A percentile compares a stretch with the other conserved stretches of the same genome.
These are phyloP conservation scores for Papilio polytes DNA, from an alignment of 1,140 invertebrate genomes.

Conservation along the genomic window DNA sequence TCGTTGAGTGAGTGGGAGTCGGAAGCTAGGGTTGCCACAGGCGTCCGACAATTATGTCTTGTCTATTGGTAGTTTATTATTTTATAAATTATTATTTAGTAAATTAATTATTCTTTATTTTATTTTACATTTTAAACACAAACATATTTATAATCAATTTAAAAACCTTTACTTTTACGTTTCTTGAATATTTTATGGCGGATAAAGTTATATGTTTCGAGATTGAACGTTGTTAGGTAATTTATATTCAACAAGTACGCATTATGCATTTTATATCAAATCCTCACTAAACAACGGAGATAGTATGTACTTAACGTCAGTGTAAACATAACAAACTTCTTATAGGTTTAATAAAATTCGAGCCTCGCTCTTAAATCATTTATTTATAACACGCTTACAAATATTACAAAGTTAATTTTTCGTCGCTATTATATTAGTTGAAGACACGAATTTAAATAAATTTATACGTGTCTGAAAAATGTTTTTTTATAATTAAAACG, in stretches of 20 bases:
- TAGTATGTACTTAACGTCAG: background rate
- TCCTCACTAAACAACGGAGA: constrained; percentile 9
- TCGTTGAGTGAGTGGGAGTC: too few species aligned
- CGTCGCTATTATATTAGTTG: background rate
- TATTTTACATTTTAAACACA: too few species aligned
- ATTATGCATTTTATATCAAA: constrained; percentile 32
- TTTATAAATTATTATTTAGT: too few species aligned
- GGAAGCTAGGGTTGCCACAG: too few species aligned
- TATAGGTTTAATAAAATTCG: background rate
- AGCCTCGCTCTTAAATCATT: background rate
- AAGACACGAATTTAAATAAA: background rate
- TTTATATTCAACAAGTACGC: constrained; percentile 18
- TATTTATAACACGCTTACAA: background rate
- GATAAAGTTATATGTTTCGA: background rate
- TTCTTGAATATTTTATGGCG: background rate
- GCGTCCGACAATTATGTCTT: too few species aligned
- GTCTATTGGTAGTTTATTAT: too few species aligned
- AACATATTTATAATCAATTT: background rate
- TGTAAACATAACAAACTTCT: background rate
- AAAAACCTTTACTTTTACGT: background rate
- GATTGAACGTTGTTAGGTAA: background rate
- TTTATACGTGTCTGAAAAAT: background rate
- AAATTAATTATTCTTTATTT: too few species aligned
- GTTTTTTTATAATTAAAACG: too few species aligned
- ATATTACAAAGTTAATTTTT: background rate